Percentiles rank a stretch among this genome's conserved stretches.
Conservation (phyloP, 2,888 invertebrate species). For the Drosophila niveifrons region DNA sequence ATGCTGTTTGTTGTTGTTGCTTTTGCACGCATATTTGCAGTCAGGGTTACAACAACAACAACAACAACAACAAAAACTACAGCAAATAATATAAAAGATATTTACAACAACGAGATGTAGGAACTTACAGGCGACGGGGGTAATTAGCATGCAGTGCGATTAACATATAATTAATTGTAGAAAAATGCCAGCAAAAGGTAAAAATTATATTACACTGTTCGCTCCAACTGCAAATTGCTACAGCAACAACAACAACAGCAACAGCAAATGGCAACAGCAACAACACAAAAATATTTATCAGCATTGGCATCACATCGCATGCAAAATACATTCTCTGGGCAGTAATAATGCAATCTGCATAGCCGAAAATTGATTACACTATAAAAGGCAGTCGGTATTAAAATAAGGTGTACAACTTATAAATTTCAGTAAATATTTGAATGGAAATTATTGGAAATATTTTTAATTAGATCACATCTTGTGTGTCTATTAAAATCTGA, state of each 20-base stretch:
- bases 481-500: no score
- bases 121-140: constrained; percentile 41
- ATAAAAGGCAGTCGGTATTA: background rate
- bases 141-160: constrained; percentile 82
- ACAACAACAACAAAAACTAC: constrained; percentile 3
- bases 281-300: constrained; percentile 59
- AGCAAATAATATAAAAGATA: constrained; percentile 22
- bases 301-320: constrained; percentile 78
- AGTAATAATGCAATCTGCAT: background rate
- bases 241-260: constrained; percentile 33
- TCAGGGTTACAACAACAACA: constrained; percentile 70
- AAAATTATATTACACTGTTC: constrained; percentile 53
- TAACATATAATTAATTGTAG: constrained; percentile 82
- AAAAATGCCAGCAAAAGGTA: constrained; percentile 51
- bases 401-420: no score
- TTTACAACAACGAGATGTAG: constrained; percentile 16
- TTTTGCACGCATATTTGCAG: constrained; percentile 75
- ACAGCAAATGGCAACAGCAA: constrained; percentile 5
- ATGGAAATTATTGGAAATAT: no score
- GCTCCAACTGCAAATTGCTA: constrained; percentile 60
- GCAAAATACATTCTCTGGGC: constrained; percentile 68
- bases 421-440: no score
- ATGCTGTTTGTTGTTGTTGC: constrained; percentile 32
- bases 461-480: no score
- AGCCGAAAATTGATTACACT: constrained; percentile 28